These are phyloP conservation scores for Lineus longissimus DNA, from an alignment of 1,140 invertebrate species.

Conservation along the genomic window DNA sequence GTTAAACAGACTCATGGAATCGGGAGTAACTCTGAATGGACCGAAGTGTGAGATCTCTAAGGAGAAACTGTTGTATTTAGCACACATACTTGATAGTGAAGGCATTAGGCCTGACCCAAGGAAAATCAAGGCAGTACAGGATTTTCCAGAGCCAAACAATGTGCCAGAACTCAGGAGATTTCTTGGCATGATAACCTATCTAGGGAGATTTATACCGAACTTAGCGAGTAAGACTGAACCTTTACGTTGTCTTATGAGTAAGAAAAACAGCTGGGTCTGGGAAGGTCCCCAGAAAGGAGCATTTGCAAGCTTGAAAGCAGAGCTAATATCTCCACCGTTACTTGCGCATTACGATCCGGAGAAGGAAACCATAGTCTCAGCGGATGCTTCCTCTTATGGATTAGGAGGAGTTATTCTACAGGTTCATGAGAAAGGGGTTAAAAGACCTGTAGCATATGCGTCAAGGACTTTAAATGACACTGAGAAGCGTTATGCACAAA, in stretches of 20 bases:
- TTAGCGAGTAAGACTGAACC: conserved; percentile 10
- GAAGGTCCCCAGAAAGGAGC: conserved; percentile 10
- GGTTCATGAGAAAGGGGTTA: conserved; percentile 2
- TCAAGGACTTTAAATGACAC: not conserved
- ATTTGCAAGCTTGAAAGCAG: conserved; percentile 15
- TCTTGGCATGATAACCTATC: conserved; percentile 25
- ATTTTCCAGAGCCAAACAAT: too few species aligned
- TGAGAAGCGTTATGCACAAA: not conserved
- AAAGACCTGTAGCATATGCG: not conserved
- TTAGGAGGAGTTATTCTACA: conserved; percentile 16
- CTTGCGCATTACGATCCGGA: conserved; percentile 17
- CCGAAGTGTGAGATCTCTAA: too few species aligned
- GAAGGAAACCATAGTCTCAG: conserved; percentile 7
- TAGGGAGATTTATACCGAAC: conserved; percentile 11
- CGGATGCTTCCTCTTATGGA: conserved; percentile 9
- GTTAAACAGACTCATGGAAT: too few species aligned
- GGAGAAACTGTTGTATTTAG: too few species aligned
- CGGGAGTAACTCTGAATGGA: too few species aligned
- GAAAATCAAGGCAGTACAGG: not conserved
- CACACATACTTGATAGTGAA: not conserved
- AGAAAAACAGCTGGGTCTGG: conserved; percentile 13
- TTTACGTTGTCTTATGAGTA: conserved; percentile 15
- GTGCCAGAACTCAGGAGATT: conserved; percentile 25
- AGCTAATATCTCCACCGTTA: conserved; percentile 8
- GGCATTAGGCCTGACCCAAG: not conserved